Conservation (phyloP, 2,797 vertebrate genomes). For the Lindbergichthys nudifrons region DNA sequence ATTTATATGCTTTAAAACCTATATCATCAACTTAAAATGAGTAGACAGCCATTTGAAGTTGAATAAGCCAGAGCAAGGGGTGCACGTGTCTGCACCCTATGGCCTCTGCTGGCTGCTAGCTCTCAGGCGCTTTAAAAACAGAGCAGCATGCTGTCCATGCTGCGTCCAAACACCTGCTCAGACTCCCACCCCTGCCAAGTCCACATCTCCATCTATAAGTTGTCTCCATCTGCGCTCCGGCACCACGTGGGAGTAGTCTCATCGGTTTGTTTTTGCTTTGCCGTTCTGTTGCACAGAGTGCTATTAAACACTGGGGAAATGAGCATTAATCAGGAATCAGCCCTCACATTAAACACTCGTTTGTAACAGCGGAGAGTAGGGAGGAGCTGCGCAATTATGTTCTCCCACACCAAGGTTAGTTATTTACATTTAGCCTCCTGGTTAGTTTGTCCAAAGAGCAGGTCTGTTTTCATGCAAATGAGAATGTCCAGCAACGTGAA, state of each 20-base stretch:
- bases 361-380: slow-evolving; percentile 44
- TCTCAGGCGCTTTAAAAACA: slow-evolving; percentile 58
- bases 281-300: slow-evolving; percentile 69
- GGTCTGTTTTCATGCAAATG: slow-evolving; percentile 33
- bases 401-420: slow-evolving; percentile 53
- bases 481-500: slow-evolving; percentile 15
- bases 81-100: slow-evolving; percentile 21
- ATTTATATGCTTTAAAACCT: no score
- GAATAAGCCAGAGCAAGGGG: neutral
- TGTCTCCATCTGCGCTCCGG: slow-evolving; percentile 75
- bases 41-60: slow-evolving; percentile 11
- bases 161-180: slow-evolving; percentile 80
- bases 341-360: slow-evolving; percentile 57
- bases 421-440: slow-evolving; percentile 62
- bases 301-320: slow-evolving; percentile 74
- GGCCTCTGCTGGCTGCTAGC: slow-evolving; percentile 60
- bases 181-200: slow-evolving; percentile 62
- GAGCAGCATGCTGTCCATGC: slow-evolving; percentile 65
- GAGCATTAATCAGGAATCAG: slow-evolving; percentile 74
- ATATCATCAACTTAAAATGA: neutral
- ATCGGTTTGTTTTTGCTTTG: slow-evolving; percentile 80
- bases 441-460: slow-evolving; percentile 45
- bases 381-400: slow-evolving; percentile 57
- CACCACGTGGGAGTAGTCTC: slow-evolving; percentile 75
- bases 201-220: slow-evolving; percentile 75